Percentiles rank a stretch among this genome's conserved stretches.
These are phyloP conservation scores for Rhopalosiphum padi DNA, from an alignment of 1,140 invertebrate genomes.

Conservation along the genomic window DNA sequence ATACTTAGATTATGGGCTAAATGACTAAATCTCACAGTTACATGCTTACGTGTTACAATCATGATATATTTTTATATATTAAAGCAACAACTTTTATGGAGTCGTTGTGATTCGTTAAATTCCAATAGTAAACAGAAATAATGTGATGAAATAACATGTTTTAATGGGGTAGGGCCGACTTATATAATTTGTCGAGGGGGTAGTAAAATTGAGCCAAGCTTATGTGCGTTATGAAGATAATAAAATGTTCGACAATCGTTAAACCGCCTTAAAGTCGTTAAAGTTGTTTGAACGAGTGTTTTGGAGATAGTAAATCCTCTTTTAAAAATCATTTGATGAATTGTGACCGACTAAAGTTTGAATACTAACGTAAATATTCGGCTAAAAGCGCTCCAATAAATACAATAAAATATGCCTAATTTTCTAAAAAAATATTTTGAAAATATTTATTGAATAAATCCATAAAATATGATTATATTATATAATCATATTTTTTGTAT, in stretches of 20 bases:
- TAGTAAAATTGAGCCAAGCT: conserved; percentile 13
- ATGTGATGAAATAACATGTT: conserved; percentile 15
- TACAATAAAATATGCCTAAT: not conserved
- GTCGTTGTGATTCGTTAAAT: not conserved
- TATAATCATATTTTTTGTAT: too few relatives aligned
- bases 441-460: too few relatives aligned
- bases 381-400: not conserved
- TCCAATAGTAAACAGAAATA: not conserved
- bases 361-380: not conserved
- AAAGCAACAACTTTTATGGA: conserved; percentile 22
- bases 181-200: conserved; percentile 45
- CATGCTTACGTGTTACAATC: not conserved
- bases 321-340: conserved; percentile 14
- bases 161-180: not conserved
- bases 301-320: not conserved
- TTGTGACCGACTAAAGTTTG: not conserved
- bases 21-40: not conserved
- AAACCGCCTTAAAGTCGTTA: conserved; percentile 36
- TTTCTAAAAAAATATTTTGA: not conserved
- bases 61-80: not conserved
- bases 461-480: too few relatives aligned
- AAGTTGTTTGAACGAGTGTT: conserved; percentile 27
- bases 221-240: conserved; percentile 34
- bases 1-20: not conserved
- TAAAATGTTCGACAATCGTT: conserved; percentile 45